Conservation (phyloP, 1,140 invertebrate species). For the Drosophila orena region DNA sequence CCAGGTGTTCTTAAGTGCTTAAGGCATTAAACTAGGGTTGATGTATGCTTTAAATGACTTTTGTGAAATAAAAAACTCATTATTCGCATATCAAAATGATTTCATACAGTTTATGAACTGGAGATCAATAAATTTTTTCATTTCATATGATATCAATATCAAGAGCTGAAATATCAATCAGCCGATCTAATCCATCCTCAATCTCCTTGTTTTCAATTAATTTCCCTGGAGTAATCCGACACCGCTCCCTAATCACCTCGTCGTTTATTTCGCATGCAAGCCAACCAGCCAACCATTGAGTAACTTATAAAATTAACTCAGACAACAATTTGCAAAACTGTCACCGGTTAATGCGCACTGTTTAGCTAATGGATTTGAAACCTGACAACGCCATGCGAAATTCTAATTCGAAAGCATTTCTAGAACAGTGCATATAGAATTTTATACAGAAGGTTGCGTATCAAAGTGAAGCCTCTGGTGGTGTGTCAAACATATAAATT, state of each 20-base stretch:
- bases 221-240: conserved; percentile 18
- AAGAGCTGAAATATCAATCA: conserved; percentile 14
- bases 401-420: conserved; percentile 36
- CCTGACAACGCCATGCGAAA: conserved; percentile 25
- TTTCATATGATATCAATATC: too few relatives aligned
- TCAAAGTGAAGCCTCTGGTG: conserved; percentile 25
- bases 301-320: conserved; percentile 22
- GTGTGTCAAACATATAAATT: conserved; percentile 27
- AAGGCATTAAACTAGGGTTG: background rate
- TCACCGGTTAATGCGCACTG: conserved; percentile 27
- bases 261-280: conserved; percentile 36
- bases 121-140: conserved; percentile 2
- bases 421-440: conserved; percentile 28
- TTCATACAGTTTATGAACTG: too few relatives aligned
- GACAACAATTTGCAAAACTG: conserved; percentile 33
- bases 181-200: background rate
- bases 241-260: conserved; percentile 11
- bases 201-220: conserved; percentile 22
- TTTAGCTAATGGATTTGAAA: conserved; percentile 27
- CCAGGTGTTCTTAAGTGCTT: background rate
- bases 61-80: background rate
- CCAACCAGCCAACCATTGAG: conserved; percentile 7
- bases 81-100: too few relatives aligned
- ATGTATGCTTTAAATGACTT: background rate
- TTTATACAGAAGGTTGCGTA: conserved; percentile 1